These are phyloP conservation scores for Acrocephalus scirpaceus DNA, from an alignment of 2,797 vertebrate species.

Conservation along the genomic window DNA sequence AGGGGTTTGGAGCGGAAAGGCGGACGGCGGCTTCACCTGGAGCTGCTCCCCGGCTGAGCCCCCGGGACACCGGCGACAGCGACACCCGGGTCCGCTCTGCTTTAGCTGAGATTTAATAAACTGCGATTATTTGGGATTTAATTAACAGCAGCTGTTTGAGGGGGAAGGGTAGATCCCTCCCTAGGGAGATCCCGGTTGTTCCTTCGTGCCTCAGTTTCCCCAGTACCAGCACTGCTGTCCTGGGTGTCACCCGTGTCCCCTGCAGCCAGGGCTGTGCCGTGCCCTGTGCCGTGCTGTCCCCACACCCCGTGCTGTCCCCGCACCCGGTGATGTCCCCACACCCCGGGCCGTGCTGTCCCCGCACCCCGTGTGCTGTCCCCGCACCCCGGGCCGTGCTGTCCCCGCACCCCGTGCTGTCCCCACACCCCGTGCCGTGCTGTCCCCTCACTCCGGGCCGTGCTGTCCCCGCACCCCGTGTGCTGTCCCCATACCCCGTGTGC, in stretches of 20 bases:
- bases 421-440: too few relatives aligned
- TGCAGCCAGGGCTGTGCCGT: neutral
- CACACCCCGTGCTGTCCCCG: neutral
- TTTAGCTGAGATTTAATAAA: neutral
- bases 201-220: slow-evolving; percentile 6
- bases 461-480: too few relatives aligned
- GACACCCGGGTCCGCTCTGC: rapidly evolving
- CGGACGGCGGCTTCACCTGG: neutral
- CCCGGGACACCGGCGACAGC: neutral
- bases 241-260: neutral
- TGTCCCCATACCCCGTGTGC: too few relatives aligned
- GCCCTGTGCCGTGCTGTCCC: neutral
- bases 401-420: too few relatives aligned
- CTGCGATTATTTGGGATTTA: neutral
- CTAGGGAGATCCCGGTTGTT: neutral
- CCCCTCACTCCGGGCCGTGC: too few relatives aligned
- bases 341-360: neutral
- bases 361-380: neutral
- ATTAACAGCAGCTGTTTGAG: neutral
- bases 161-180: neutral
- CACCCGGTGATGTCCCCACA: too few relatives aligned
- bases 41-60: neutral
- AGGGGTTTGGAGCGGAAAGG: neutral
- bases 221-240: neutral
- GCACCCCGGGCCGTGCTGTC: too few relatives aligned